Evolutionary conservation across 1,140 invertebrate species (phyloP).

Genomic region (Eumaeus atala): DNA sequence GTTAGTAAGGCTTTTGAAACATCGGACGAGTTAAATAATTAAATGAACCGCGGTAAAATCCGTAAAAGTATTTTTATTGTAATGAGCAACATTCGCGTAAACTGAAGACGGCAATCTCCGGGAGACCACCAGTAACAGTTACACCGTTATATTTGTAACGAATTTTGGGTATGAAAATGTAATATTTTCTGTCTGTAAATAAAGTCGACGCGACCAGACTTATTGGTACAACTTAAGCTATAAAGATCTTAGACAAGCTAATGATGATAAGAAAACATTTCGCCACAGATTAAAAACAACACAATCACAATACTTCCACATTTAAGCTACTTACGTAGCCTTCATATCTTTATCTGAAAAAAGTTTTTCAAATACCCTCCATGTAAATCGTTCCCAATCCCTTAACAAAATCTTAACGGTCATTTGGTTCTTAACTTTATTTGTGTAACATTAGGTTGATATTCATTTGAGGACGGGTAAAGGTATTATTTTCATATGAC

Average conservation of each 20-base stretch:
- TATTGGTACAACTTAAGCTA: too few relatives aligned
- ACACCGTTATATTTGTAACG: too few relatives aligned
- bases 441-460: background rate
- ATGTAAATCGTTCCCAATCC: slow-evolving; percentile 1
- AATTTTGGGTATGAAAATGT: too few relatives aligned
- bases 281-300: background rate
- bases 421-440: background rate
- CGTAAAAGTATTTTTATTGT: too few relatives aligned
- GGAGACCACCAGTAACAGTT: too few relatives aligned
- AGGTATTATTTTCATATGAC: slow-evolving; percentile 7
- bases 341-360: slow-evolving; percentile 3
- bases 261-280: slow-evolving; percentile 4
- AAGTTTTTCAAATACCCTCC: background rate
- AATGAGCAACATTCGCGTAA: too few relatives aligned
- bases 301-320: background rate
- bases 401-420: background rate
- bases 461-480: background rate
- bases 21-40: too few relatives aligned
- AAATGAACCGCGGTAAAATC: too few relatives aligned
- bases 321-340: slow-evolving; percentile 5
- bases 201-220: too few relatives aligned
- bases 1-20: too few relatives aligned
- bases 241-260: background rate
- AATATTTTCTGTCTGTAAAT: too few relatives aligned
- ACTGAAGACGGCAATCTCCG: too few relatives aligned